Evolutionary conservation across 2,113 vertebrate species (phyloP), one percentile per base, ranked within the genome.

Genomic region (Psittacula cyanocephala): DNA sequence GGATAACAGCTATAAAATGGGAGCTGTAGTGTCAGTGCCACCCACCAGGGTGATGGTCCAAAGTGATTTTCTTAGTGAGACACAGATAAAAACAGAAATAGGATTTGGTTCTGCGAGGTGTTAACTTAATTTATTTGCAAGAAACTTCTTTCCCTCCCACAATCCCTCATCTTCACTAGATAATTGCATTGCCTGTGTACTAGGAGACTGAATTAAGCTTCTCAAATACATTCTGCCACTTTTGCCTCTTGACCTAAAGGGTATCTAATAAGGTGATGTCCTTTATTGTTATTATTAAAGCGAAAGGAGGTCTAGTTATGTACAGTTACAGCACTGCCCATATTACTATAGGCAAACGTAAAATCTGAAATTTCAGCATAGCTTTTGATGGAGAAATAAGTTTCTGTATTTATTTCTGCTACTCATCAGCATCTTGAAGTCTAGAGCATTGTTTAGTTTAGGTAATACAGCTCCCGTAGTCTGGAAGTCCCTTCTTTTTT

Each of bases 41-140:
- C 74, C 78, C 47, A 81, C 50, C 17, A 50, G 27, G 57, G 35
- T 94, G 62, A 67, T 84, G 2, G 1, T 85, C 67, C 72, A 17
- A 90, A 88, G 35, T 75, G 24, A 47, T 80, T 88, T 97, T 90
- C 86, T 90, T 60, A 83, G 37, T 28, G 59, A 88, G 76, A 46
- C 31, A 29, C 35, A 46, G 12, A 47, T 91, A 57, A n/a, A 28
- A 89, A 13, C 41, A 92, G 53, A 81, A 80, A 39, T 24, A 90
- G 22, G 10, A 20, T 86, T 88, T 88, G 37, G 20, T 88, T 91
- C 35, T 77, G 24, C 31, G 57, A 69, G 44, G 17, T 83, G 57
- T 80, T 89, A 53, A 20, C 53, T 47, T 85, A 57, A 44, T 78
- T 39, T 93, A 52, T 88, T 77, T 81, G 13, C 59, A 60, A 44